Evolutionary conservation across 2,113 vertebrate species (phyloP).

Genomic region (Meles meles): DNA sequence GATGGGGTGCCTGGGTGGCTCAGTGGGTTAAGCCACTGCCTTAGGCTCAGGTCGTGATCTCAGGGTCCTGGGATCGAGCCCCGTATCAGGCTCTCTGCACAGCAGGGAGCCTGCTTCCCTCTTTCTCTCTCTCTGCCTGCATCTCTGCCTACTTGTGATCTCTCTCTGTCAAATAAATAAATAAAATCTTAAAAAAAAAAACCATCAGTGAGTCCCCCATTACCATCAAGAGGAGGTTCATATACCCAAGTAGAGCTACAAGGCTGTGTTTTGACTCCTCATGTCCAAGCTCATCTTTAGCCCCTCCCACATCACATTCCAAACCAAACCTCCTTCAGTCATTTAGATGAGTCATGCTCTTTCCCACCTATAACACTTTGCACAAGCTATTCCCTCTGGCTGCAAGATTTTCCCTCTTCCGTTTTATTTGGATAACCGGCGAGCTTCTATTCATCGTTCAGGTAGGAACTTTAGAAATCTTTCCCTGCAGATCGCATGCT

Average conservation of each 20-base stretch:
- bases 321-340: background rate
- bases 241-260: background rate
- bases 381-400: background rate
- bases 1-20: too few species aligned
- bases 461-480: background rate
- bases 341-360: background rate
- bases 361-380: background rate
- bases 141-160: too few species aligned
- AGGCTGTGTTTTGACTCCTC: background rate
- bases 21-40: too few species aligned
- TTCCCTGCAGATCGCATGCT: background rate
- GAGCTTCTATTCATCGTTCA: background rate
- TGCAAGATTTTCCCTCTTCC: background rate
- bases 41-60: too few species aligned
- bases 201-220: background rate
- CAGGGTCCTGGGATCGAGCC: too few species aligned
- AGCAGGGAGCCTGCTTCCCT: too few species aligned
- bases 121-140: too few species aligned
- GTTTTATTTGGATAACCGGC: background rate
- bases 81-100: too few species aligned
- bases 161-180: too few species aligned
- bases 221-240: background rate
- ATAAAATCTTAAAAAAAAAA: too few species aligned
- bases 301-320: background rate
- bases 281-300: background rate